Base-by-base conservation (phyloP, 1,140 invertebrate species). In the Aethina tumida region DNA sequence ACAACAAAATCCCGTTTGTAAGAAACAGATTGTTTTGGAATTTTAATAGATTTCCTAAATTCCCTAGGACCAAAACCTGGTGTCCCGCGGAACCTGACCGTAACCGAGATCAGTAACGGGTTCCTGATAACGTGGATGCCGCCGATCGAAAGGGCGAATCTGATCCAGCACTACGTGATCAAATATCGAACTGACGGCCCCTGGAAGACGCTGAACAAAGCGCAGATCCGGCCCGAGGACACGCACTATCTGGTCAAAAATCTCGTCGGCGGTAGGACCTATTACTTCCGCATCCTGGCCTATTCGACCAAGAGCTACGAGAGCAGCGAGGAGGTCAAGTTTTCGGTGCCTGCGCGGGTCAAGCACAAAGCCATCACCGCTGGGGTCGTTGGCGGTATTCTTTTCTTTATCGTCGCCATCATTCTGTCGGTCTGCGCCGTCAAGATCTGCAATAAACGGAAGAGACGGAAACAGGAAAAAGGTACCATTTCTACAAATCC, bases 341-440 rank as follows among this genome's bases (percentile, higher is more conserved):
- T 84, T 65, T 75, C 84, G 24, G 83, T 93, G 47, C 86, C 87
- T 44, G 81, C 84, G 35, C 71, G 85, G 46, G 84, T 90, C 35
- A 90, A 89, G 64, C 84, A 89, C 69, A 89, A 90, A 74, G 88
- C 87, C 40, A 90, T 91, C 61, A 91, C 87, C 43, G 88, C 89
- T 47, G 89, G 89, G 25, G 84, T 94, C 43, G 89, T 94, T 34
- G 91, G 90, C 49, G 90, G 90, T 45, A 86, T 96, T 55, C 73
- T 95, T 50, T 94, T 95, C 72, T 94, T 94, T 75, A 89, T 94
- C 56, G 88, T 93, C 53, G 89, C 90, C 59, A 93, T 95, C 64
- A 94, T 94, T 60, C 74, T 94, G 53, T 91, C 89, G 43, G 84
- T 95, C 56, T 94, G 90, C 73, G 86, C 88, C 50, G 90, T 96